Base-by-base conservation (phyloP, 2,113 vertebrate species). In the Dicentrarchus labrax region DNA sequence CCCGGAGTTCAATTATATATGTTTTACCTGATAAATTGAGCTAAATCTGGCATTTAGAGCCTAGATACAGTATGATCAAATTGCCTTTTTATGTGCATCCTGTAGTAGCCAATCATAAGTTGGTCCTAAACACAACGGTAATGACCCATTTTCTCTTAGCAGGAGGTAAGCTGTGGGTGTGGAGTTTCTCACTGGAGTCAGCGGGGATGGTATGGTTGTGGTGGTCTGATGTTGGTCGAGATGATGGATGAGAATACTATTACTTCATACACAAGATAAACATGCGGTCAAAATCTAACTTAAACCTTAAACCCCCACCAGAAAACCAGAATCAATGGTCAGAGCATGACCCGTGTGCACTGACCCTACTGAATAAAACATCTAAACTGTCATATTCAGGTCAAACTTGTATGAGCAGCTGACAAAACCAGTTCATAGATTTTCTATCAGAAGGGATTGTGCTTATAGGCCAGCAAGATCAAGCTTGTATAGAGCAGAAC, bases 111-210 rank as follows among this genome's bases (percentile, higher is more conserved):
- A 56, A 38, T 76, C 57, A 57, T 57, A 38, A 75, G 70, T 57
- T 43, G 60, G 24, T 76, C 59, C 41, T 21, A 65, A 11, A 75
- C 43, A 50, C 68, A 56, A 61, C 21, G 21, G 47, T 64, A 48
- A 82, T 79, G 41, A 80, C 53, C 56, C 66, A 70, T 81, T 81
- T 67, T 61, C 62, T 66, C 65, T 39, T 5, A 64, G 67, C 51
- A 73, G 19, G 70, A 73, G 64, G 19, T 66, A 73, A 51, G 41
- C 47, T 67, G 12, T 15, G n/a, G 4, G 39, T 43, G 19, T 47
- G 47, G 50, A 78, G n/a, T 68, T 45, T 19, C 53, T 39, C 30
- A 36, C 16, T 9, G 22, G 8, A 41, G 38, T 56, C 57, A 48
- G 30, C 11, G 59, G 64, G 1, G 22, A 22, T 17, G 22, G 16